These are phyloP conservation scores for Anastatus disparis DNA, from an alignment of 1,140 invertebrate genomes.

Conservation along the genomic window DNA sequence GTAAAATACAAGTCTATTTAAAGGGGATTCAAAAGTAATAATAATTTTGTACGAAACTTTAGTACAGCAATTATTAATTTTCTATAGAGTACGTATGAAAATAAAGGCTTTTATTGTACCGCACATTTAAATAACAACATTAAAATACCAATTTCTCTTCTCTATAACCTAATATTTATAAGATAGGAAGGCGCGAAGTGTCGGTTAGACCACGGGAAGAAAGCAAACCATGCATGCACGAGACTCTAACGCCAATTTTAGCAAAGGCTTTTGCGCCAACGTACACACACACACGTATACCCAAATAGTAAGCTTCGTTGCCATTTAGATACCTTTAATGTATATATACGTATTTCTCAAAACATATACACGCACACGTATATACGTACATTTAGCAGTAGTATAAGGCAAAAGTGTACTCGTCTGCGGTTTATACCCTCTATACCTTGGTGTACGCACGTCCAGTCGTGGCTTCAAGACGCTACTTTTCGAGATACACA, in stretches of 20 bases:
- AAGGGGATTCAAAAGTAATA: no score
- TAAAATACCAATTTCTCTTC: no score
- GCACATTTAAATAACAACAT: no score
- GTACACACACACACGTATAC: no score
- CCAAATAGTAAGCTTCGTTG: neutral
- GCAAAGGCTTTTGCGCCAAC: conserved; percentile 18
- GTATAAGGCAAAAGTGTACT: neutral
- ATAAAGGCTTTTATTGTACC: no score
- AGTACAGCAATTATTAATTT: no score
- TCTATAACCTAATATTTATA: conserved; percentile 11
- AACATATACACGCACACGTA: neutral
- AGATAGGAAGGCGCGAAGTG: no score
- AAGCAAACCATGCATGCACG: neutral
- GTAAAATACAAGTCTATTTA: no score
- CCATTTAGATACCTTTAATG: no score
- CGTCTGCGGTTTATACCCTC: conserved; percentile 10
- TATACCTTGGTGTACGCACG: neutral
- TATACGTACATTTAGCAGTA: neutral
- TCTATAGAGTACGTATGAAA: no score
- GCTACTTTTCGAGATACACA: neutral
- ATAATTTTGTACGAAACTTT: no score
- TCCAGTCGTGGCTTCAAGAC: conserved; percentile 9
- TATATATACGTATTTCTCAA: no score
- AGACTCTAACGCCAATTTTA: conserved; percentile 4
- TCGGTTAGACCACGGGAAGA: conserved; percentile 13